These are phyloP conservation scores for cattle (Bos taurus) DNA, from an alignment of 2,113 vertebrate genomes.

Conservation along the genomic window DNA sequence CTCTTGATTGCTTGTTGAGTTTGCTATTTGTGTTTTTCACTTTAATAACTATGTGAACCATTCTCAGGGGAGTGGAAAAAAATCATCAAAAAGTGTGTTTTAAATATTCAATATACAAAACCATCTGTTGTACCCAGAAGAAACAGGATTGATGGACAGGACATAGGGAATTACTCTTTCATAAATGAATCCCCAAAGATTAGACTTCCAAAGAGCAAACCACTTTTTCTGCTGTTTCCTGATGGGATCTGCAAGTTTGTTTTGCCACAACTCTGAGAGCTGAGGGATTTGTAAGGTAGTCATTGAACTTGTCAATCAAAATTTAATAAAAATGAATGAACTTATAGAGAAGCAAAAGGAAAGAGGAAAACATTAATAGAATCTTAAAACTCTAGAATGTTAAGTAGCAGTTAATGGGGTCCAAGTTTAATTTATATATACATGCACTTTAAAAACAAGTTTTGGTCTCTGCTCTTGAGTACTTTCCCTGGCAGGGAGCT, in stretches of 20 bases:
- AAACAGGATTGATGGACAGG: not conserved
- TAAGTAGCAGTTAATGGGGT: not conserved
- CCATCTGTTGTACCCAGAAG: not conserved
- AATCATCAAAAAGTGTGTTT: not conserved
- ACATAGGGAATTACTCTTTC: not conserved
- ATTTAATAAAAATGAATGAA: not conserved
- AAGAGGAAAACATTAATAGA: not conserved
- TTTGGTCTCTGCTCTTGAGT: not conserved
- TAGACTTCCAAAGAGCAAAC: slow-evolving; percentile 14
- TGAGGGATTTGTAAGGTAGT: not conserved
- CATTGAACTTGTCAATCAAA: slow-evolving; percentile 27
- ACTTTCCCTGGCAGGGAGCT: not conserved
- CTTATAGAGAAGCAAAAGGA: not conserved
- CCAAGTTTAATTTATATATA: not conserved
- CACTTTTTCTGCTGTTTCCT: not conserved
- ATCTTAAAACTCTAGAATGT: not conserved
- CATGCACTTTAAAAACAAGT: not conserved
- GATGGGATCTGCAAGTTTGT: not conserved
- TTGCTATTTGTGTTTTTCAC: not conserved
- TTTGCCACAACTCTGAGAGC: not conserved
- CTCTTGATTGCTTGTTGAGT: not conserved
- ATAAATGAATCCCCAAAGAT: slow-evolving; percentile 16
- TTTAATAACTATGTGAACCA: not conserved
- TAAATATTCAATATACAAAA: slow-evolving; percentile 16
- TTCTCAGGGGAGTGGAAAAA: not conserved